A percentile compares a stretch with the other conserved stretches of the same genome.
phyloP scores from a whole-genome alignment of 2,888 invertebrate genomes.

The Patella pellucida region DNA sequence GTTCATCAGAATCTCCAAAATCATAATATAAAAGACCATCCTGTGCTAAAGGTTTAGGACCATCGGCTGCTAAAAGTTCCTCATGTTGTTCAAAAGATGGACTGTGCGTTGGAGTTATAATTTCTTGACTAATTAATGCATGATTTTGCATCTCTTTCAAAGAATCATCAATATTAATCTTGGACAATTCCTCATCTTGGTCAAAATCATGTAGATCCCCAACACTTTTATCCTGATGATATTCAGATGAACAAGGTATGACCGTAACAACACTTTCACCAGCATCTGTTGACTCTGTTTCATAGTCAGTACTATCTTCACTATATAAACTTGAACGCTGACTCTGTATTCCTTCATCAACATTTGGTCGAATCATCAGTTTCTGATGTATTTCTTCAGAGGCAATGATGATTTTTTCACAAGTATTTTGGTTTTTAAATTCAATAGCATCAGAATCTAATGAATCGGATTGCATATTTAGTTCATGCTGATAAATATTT shows the following conservation, averaged over 20 bases:
- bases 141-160: too few species aligned
- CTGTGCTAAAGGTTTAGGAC: conserved; percentile 1
- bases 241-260: background rate
- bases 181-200: background rate
- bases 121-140: background rate
- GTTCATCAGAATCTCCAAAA: conserved; percentile 5
- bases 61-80: background rate
- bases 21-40: background rate
- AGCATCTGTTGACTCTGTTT: background rate
- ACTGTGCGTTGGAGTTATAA: background rate
- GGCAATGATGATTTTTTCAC: background rate
- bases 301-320: background rate
- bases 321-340: background rate
- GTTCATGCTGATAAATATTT: background rate
- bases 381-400: background rate
- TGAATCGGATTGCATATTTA: background rate
- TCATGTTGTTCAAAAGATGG: background rate
- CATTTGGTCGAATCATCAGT: background rate
- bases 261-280: conserved; percentile 2
- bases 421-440: background rate
- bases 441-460: background rate
- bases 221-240: background rate
- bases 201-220: conserved; percentile 1
- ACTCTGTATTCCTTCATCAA: background rate
- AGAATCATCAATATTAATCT: background rate